Percentiles rank a stretch among this genome's conserved stretches.
Evolutionary conservation across 2,888 invertebrate species (phyloP).

Genomic region (Drosophila macrospina): DNA sequence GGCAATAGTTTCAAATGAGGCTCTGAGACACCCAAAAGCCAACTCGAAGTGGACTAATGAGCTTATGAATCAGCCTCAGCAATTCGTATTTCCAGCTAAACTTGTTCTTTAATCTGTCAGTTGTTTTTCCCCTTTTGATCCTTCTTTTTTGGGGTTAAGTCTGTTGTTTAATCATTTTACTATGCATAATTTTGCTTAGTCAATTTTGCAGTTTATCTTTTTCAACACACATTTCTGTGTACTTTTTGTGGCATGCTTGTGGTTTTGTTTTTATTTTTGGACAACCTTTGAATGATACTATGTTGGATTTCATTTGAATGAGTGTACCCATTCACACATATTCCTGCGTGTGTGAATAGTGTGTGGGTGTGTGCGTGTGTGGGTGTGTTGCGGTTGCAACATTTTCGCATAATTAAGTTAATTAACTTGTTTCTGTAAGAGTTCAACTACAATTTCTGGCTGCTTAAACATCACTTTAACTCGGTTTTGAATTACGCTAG

Average conservation of each 20-base stretch:
- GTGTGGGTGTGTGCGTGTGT: not conserved
- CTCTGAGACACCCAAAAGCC: constrained; percentile 36
- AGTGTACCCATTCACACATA: too few species aligned
- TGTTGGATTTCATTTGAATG: not conserved
- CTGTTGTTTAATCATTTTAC: constrained; percentile 27
- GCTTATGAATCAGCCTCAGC: constrained; percentile 7
- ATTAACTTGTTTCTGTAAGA: not conserved
- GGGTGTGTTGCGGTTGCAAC: constrained; percentile 7
- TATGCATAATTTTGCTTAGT: constrained; percentile 35
- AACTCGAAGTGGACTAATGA: constrained; percentile 12
- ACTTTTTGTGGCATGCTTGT: constrained; percentile 33
- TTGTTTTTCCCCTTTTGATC: constrained; percentile 30
- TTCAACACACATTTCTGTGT: too few species aligned
- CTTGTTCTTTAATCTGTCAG: not conserved
- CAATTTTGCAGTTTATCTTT: constrained; percentile 33
- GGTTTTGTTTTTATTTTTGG: constrained; percentile 25
- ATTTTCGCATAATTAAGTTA: constrained; percentile 17
- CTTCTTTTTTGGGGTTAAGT: not conserved
- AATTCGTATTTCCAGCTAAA: not conserved
- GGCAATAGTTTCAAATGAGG: constrained; percentile 67
- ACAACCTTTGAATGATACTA: constrained; percentile 24
- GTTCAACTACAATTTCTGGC: not conserved
- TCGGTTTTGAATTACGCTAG: not conserved
- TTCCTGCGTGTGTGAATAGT: not conserved
- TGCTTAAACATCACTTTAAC: not conserved